Conservation (phyloP, 2,888 invertebrate species). For the Cosmopolites sordidus region DNA sequence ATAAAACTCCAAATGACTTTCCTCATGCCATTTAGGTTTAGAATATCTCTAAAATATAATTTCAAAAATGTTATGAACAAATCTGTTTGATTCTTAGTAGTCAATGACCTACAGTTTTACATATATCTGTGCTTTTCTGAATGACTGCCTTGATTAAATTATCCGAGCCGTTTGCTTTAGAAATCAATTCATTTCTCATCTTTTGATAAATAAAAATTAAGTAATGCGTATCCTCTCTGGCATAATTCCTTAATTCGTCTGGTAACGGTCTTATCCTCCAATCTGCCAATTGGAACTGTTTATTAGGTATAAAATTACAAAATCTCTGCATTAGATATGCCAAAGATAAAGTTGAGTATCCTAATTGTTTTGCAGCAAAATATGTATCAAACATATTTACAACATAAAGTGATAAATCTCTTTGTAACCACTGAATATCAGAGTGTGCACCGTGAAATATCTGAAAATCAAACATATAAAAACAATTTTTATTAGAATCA, state of each 20-base stretch:
- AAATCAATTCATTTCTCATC: conserved; percentile 70
- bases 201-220: conserved; percentile 83
- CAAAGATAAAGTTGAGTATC: conserved; percentile 66
- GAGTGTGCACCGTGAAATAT: conserved; percentile 87
- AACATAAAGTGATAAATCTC: conserved; percentile 90
- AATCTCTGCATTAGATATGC: conserved; percentile 74
- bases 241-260: conserved; percentile 74
- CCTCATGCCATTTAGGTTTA: conserved; percentile 67
- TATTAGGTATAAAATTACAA: conserved; percentile 76
- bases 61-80: not conserved
- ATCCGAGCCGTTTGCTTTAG: conserved; percentile 55
- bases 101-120: conserved; percentile 54
- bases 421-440: conserved; percentile 91
- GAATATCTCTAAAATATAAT: conserved; percentile 62
- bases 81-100: not conserved
- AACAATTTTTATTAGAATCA: too few relatives aligned
- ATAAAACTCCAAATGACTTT: conserved; percentile 73
- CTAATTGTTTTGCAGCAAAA: conserved; percentile 74
- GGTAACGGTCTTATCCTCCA: conserved; percentile 92
- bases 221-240: conserved; percentile 92
- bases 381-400: conserved; percentile 98
- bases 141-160: conserved; percentile 68
- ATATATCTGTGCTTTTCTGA: conserved; percentile 69
- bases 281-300: conserved; percentile 90
- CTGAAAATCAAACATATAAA: conserved; percentile 38